phyloP scores from a whole-genome alignment of 2,113 vertebrate species.

The Rana temporaria region DNA sequence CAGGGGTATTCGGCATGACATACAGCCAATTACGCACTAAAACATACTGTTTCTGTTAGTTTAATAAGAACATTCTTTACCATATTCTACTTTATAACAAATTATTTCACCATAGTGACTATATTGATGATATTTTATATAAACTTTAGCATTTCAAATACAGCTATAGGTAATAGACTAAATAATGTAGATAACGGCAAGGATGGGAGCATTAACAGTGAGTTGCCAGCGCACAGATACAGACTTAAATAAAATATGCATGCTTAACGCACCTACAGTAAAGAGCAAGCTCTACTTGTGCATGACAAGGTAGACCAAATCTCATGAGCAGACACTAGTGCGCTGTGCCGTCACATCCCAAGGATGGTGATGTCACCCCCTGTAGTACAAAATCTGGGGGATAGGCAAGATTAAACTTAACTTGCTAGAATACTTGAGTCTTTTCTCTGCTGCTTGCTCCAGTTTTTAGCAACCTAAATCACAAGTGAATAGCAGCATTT shows the following conservation, averaged over 20 bases:
- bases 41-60: conserved; percentile 18
- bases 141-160: neutral
- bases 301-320: no score
- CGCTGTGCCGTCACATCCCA: no score
- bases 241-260: neutral
- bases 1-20: conserved; percentile 31
- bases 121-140: neutral
- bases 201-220: neutral
- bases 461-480: no score
- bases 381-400: no score
- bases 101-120: neutral
- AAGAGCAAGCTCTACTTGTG: no score
- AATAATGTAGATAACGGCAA: neutral
- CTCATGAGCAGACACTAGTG: no score
- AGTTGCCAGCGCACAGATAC: neutral
- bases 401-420: no score
- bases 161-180: neutral
- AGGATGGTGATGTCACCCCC: no score
- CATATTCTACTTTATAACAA: neutral
- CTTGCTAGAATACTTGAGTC: neutral
- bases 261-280: no score
- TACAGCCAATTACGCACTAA: conserved; percentile 36
- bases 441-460: no score
- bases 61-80: conserved; percentile 11
- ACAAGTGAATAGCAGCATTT: no score